Evolutionary conservation across 2,797 vertebrate species (phyloP), one percentile per base, ranked within the genome.

Genomic region (Esox masquinongy): DNA sequence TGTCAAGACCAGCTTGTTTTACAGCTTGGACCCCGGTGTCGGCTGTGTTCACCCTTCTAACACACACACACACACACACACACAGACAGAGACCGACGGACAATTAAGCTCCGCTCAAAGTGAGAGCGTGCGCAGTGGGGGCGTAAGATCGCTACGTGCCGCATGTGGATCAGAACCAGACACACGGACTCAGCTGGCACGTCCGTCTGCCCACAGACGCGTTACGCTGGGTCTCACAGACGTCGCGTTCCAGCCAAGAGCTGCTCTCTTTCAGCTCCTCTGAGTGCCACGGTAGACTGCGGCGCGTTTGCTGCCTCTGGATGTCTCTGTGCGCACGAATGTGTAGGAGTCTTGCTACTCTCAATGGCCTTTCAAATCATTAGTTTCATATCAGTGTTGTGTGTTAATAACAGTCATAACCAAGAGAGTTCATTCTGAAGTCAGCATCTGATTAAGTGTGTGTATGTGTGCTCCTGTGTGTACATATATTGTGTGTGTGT

Each of bases 31-130:
- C 61, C 26, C 26, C 26, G 11, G 24, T 63, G 61, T 63, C 61
- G 8, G 5, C 61, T 64, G 61, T 64, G 26, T 26, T 64, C 15
- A 64, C 22, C 53, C 53, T 56, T 68, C 76, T 80, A 70, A 26
- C 49, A 39, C 66, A 36, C 31, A 68, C 31, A 68, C 31, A 68
- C 6, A 36, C 64, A 67, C 26, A 36, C 64, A 67, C 29, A 36
- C 31, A 68, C 31, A 1, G 16, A 68, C 6, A 36, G 15, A 5
- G 17, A 68, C 29, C 16, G 15, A 50, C 49, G 14, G 49, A 50
- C 50, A 50, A 17, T 56, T 56, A n/a, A 56, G n/a, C 7, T 56
- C 53, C 6, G 8, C 19, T 56, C 6, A 56, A 56, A 56, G 19
- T 56, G 53, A 56, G 5, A 56, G 53, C 8, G n/a, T n/a, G 19